Base-by-base conservation (phyloP, 1,140 invertebrate genomes). In the Coenobita brevimanus region DNA sequence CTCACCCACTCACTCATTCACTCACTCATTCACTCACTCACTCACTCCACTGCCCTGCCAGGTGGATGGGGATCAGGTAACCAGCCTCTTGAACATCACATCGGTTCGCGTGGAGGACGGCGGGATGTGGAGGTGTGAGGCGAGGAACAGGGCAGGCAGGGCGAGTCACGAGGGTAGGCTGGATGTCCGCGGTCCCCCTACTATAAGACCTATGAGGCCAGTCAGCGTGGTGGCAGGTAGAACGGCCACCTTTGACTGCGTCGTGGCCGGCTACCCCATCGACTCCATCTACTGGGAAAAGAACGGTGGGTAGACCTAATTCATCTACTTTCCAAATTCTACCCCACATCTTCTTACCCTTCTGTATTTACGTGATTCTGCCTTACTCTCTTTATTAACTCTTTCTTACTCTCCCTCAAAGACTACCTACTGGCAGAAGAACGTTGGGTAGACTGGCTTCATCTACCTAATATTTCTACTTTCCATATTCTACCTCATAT, bases 61-160 rank as follows among this genome's bases (percentile, higher is more conserved):
- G 84, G 76, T 87, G 43, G 76, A 80, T 33, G 84, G 84, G 0
- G 97, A 97, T 91, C 96, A 97, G 92, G 97, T 98, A 41, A 96
- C 98, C 92, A 98, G 97, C 91, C 97, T 97, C 93, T 96, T 98
- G 90, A 99, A 99, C 93, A 97, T 99, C 91, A 97, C 96, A 89
- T 95, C 95, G 84, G 95, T 97, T 38, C 95, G 96, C 89, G 96
- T 97, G 67, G 96, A 97, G 93, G 97, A 98, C 92, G 97, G 97
- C 71, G 98, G 97, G 17, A 95, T 97, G 91, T 99, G 98, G 92
- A 95, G 95, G 24, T 99, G 98, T 92, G 95, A 95, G 17, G 97
- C 97, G 0, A 95, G 95, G 67, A 98, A 97, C 91, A 97, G 98
- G 93, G 96, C 98, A 36, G 90, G 95, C 2, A 94, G 94, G 91